A percentile compares a stretch with the other conserved stretches of the same genome.
Conservation (phyloP, 2,888 invertebrate species). For the Diaphora mendica region DNA sequence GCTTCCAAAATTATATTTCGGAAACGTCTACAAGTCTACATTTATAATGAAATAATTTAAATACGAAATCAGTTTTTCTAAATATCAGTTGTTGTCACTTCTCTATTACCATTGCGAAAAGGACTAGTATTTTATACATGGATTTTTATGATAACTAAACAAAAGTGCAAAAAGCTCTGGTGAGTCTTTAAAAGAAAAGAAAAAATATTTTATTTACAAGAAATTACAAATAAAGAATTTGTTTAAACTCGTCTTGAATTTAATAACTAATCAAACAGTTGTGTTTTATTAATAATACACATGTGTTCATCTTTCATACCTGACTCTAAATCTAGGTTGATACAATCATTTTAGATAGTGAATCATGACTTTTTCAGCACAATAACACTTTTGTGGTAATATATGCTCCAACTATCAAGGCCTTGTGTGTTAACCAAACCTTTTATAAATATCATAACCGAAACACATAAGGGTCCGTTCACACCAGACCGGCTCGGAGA, state of each 20-base stretch:
- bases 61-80: not conserved
- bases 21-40: slow-evolving; percentile 16
- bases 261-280: not conserved
- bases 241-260: not conserved
- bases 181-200: not conserved
- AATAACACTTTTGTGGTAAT: not conserved
- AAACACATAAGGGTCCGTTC: no score
- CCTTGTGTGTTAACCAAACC: no score
- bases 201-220: not conserved
- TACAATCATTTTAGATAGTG: no score
- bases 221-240: not conserved
- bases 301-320: not conserved
- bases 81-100: slow-evolving; percentile 5
- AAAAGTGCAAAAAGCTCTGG: not conserved
- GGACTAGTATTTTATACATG: slow-evolving; percentile 8
- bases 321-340: not conserved
- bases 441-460: no score
- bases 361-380: no score
- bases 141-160: not conserved
- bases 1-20: slow-evolving; percentile 27
- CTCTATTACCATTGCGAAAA: slow-evolving; percentile 14
- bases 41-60: slow-evolving; percentile 7
- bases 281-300: not conserved
- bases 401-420: not conserved
- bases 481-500: no score